Percentiles rank a stretch among this genome's conserved stretches.
Conservation (phyloP, 2,113 vertebrate species). For the Poeciliopsis occidentalis region DNA sequence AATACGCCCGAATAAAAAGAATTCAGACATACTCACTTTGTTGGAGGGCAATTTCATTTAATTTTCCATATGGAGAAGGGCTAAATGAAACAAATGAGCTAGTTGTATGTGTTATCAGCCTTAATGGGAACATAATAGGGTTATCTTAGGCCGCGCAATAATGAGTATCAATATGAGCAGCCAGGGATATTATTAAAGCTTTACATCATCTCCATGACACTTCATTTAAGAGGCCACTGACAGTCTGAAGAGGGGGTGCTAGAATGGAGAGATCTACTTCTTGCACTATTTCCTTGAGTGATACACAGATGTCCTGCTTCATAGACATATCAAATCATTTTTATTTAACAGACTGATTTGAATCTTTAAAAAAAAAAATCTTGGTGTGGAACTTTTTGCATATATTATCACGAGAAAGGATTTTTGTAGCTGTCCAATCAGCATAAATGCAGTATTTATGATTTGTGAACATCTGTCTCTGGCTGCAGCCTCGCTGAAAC, state of each 20-base stretch:
- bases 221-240: slow-evolving; percentile 54
- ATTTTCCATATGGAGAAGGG: slow-evolving; percentile 67
- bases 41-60: too few species aligned
- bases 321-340: not conserved
- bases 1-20: too few species aligned
- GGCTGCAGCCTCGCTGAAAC: slow-evolving; percentile 45
- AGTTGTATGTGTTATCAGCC: slow-evolving; percentile 74
- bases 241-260: not conserved
- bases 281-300: slow-evolving; percentile 10
- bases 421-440: not conserved
- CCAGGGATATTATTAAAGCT: slow-evolving; percentile 80
- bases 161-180: slow-evolving; percentile 81
- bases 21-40: too few species aligned
- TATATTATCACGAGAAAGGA: not conserved
- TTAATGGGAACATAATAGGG: slow-evolving; percentile 82
- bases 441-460: slow-evolving; percentile 34
- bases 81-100: slow-evolving; percentile 83
- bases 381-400: not conserved
- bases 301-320: slow-evolving; percentile 15
- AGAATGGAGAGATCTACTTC: not conserved
- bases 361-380: not conserved
- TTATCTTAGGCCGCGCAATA: slow-evolving; percentile 75
- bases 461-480: slow-evolving; percentile 37
- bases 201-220: slow-evolving; percentile 82
- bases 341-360: not conserved